Percentiles rank a stretch among this genome's conserved stretches.
These are phyloP conservation scores for Rhyacophila evoluta DNA, from an alignment of 2,888 invertebrate species.

Conservation along the genomic window DNA sequence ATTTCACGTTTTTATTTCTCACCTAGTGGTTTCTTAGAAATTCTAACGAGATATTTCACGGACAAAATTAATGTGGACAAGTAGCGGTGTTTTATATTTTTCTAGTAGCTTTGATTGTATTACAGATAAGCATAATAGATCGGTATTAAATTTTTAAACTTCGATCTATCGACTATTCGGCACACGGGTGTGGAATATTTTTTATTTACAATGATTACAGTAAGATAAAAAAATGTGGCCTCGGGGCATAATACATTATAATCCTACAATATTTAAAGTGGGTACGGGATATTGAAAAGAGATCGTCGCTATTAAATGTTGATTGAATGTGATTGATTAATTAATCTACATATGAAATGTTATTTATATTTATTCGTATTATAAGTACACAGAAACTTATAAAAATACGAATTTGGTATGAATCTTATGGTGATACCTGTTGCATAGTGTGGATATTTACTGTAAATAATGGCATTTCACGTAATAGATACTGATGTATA, in stretches of 20 bases:
- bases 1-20: neutral
- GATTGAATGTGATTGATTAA: neutral
- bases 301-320: neutral
- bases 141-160: neutral
- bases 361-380: too few species aligned
- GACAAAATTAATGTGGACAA: neutral
- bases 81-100: neutral
- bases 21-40: neutral
- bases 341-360: neutral
- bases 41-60: neutral
- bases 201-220: neutral
- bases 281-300: neutral
- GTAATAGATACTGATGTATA: too few species aligned
- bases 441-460: too few species aligned
- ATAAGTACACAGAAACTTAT: too few species aligned
- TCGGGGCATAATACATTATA: too few species aligned
- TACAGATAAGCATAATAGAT: neutral
- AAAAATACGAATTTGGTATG: too few species aligned
- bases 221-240: neutral
- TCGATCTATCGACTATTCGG: neutral
- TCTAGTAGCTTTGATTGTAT: neutral
- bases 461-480: too few species aligned
- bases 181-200: neutral
- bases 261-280: too few species aligned
- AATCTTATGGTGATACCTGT: too few species aligned